Evolutionary conservation across 2,113 vertebrate species (phyloP).

Genomic region (Natator depressus): DNA sequence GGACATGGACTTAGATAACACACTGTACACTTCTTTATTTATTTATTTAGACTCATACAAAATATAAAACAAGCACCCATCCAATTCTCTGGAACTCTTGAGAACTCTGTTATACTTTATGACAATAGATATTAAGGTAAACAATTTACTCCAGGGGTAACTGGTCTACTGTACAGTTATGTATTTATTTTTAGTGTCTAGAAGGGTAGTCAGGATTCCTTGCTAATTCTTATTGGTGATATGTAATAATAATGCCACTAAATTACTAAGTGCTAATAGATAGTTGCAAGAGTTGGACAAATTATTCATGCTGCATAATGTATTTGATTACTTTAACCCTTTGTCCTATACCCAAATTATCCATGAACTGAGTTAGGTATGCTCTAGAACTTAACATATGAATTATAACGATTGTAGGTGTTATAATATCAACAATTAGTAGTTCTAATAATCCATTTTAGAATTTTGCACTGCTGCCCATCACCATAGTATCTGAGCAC

Average conservation of each 20-base stretch:
- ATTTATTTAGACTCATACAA: slow-evolving; percentile 40
- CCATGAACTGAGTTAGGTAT: background rate
- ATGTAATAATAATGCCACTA: slow-evolving; percentile 35
- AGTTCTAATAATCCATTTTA: background rate
- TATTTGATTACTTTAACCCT: background rate
- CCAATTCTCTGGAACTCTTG: slow-evolving; percentile 36
- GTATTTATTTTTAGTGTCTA: slow-evolving; percentile 66
- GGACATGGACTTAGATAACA: slow-evolving; percentile 11
- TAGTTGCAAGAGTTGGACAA: slow-evolving; percentile 41
- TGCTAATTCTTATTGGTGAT: slow-evolving; percentile 53
- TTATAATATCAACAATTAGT: background rate
- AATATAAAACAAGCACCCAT: slow-evolving; percentile 41
- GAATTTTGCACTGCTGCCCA: too few species aligned
- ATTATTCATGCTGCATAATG: slow-evolving; percentile 41
- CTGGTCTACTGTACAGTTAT: slow-evolving; percentile 51
- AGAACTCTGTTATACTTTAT: slow-evolving; percentile 42
- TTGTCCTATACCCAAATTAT: background rate
- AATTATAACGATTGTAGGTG: background rate
- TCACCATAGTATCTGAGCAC: background rate
- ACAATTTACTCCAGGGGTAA: slow-evolving; percentile 48
- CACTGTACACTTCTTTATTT: slow-evolving; percentile 38
- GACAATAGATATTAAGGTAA: slow-evolving; percentile 68
- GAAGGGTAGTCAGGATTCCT: slow-evolving; percentile 40
- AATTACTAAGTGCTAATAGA: slow-evolving; percentile 40
- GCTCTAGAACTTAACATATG: slow-evolving; percentile 27